Percentiles rank a stretch among this genome's conserved stretches.
These are phyloP conservation scores for Ammospiza maritima DNA, from an alignment of 2,797 vertebrate genomes.

Conservation along the genomic window DNA sequence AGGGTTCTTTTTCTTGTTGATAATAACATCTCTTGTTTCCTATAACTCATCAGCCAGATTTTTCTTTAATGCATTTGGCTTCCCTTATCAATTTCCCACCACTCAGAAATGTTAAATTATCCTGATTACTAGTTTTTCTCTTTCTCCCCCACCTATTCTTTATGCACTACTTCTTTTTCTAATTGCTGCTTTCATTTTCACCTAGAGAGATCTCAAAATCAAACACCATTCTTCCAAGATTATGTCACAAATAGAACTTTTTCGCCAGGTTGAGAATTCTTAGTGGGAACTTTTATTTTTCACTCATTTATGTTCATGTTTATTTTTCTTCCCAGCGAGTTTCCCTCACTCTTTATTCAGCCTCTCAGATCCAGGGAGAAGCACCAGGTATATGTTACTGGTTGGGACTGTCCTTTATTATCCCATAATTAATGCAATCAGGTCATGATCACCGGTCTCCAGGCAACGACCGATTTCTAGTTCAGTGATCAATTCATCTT, in stretches of 20 bases:
- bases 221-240: conserved; percentile 14
- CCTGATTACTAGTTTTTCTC: conserved; percentile 24
- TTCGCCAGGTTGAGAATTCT: background rate
- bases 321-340: background rate
- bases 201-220: conserved; percentile 18
- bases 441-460: conserved; percentile 67
- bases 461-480: conserved; percentile 70
- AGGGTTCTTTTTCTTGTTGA: conserved; percentile 5
- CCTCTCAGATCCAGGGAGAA: background rate
- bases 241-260: background rate
- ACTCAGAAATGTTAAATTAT: conserved; percentile 46
- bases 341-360: conserved; percentile 21
- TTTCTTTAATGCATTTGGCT: conserved; percentile 13
- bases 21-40: conserved; percentile 17
- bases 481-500: conserved; percentile 73
- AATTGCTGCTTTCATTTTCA: conserved; percentile 26
- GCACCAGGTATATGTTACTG: conserved; percentile 51
- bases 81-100: conserved; percentile 30
- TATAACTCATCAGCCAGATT: conserved; percentile 39
- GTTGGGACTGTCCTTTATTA: conserved; percentile 62
- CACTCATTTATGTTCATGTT: background rate
- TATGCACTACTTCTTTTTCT: background rate
- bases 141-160: background rate
- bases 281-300: background rate
- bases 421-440: conserved; percentile 71